Evolutionary conservation across 2,888 invertebrate species (phyloP), one percentile per base, ranked within the genome.

Genomic region (Yponomeuta evonymella): DNA sequence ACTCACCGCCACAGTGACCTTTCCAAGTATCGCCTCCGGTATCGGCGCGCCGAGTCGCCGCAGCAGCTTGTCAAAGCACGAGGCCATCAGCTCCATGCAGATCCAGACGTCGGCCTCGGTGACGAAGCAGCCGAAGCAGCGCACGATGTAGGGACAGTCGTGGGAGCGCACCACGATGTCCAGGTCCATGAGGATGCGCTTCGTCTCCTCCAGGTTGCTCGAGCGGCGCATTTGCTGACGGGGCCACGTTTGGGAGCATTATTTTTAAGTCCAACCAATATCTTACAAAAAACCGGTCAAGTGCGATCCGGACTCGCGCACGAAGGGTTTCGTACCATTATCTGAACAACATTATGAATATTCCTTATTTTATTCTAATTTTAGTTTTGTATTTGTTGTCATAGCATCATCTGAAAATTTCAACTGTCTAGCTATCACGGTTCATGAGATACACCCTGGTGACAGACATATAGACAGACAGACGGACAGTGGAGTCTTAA

Each of bases 41-140:
- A 99, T 97, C n/a, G 98, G 96, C 76, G 95, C 94, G 74, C 96
- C 95, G 63, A 97, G 93, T 77, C 95, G 92, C 87, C 98, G 98
- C 73, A 99, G 93, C 81, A 99, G 92, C 92, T 99, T 99, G 87
- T 99, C 99, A 83, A 99, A 96, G 90, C 99, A 99, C 30, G 98
- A 98, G 15, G 98, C 96, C 99, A 99, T 99, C 76, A 99, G 93
- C 91, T 99, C 99, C 99, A 99, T 99, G 86, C 99, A 99, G 83
- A 99, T 99, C 98, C 99, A 99, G 0, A 99, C 99, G 87, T 99
- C 98, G 1, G 97, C 96, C 84, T 98, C 97, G 0, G 98, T 98
- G 71, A 99, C 98, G 90, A 99, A 99, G 91, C 98, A 99, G 65
- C 99, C 99, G 80, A 98, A 94, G 87, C 99, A 99, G 84, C 98